Evolutionary conservation across 2,797 vertebrate genomes (phyloP), one percentile per base, ranked within the genome.

Genomic region (Rhinoraja longicauda): DNA sequence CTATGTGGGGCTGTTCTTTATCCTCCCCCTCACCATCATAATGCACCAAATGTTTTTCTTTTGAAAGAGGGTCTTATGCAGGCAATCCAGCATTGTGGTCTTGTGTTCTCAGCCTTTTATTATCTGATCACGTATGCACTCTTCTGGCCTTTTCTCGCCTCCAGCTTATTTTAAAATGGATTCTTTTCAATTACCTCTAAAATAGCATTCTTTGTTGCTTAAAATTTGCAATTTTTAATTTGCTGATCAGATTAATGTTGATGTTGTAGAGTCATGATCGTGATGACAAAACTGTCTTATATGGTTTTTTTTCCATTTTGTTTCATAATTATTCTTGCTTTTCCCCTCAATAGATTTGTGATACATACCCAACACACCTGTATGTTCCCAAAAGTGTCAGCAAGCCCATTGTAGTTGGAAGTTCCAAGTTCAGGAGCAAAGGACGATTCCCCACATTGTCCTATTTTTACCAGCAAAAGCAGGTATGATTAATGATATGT

Each of bases 361-460:
- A 99, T 95, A 99, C 99, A 12, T 99, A 99, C 95, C 99, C 99
- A 29, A 97, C 96, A 94, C 98, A 99, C 77, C 96, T 99, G 78
- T 99, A 99, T 62, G 98, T 99, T 94, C 99, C 98, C 67, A 96
- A 96, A 94, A 97, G 96, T 77, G 98, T 98, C 95, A 99, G 97
- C 96, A 99, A 98, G 94, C 98, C 98, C 32, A 98, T 99, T 94
- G 99, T 99, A 72, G 98, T 99, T 93, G 99, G 99, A 72, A 99
- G 98, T 94, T 99, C 98, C 94, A 99, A 99, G 95, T 99, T 99
- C 95, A 97, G 99, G 95, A 99, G 98, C 97, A 99, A 99, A 98
- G 99, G 99, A 93, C 97, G 99, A 81, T 99, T 99, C 94, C 99
- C 99, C 10, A 98, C 99, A n/a, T 97, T 99, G 93, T 99, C 98